A percentile compares a stretch with the other conserved stretches of the same genome.
These are phyloP conservation scores for Petrolisthes cinctipes DNA, from an alignment of 2,888 invertebrate species.

Conservation along the genomic window DNA sequence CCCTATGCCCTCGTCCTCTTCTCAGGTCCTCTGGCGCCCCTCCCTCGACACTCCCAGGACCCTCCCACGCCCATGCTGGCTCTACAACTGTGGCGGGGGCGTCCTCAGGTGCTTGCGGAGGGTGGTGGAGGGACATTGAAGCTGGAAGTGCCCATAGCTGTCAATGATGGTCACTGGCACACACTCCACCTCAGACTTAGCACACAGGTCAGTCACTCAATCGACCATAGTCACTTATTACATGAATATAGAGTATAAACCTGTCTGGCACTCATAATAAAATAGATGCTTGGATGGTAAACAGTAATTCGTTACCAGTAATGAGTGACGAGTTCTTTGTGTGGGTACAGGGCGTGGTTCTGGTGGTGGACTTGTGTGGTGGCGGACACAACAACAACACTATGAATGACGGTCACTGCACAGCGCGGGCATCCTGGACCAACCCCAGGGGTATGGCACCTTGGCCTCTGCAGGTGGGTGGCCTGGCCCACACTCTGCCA, in stretches of 20 bases:
- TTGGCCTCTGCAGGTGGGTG: constrained; percentile 50
- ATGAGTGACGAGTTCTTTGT: background rate
- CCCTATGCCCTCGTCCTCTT: constrained; percentile 53
- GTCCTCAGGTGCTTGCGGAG: constrained; percentile 51
- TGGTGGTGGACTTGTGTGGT: constrained; percentile 47
- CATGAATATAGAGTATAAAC: background rate
- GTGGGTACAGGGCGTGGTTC: constrained; percentile 27
- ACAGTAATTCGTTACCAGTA: background rate
- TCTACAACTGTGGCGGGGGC: constrained; percentile 38
- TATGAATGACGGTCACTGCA: constrained; percentile 33
- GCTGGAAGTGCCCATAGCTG: constrained; percentile 27
- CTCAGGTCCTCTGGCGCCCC: constrained; percentile 27
- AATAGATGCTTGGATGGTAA: background rate
- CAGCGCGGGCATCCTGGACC: constrained; percentile 30
- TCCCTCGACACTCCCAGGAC: constrained; percentile 2
- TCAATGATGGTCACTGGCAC: constrained; percentile 53
- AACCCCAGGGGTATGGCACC: background rate
- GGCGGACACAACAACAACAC: background rate
- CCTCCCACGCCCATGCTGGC: constrained; percentile 47
- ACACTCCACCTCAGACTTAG: constrained; percentile 37
- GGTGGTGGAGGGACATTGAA: constrained; percentile 33
- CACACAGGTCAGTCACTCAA: constrained; percentile 40
- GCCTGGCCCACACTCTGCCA: constrained; percentile 37
- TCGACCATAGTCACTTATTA: background rate
- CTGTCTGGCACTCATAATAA: background rate